Conservation (phyloP, 2,888 invertebrate species). For the Spodoptera exigua region DNA sequence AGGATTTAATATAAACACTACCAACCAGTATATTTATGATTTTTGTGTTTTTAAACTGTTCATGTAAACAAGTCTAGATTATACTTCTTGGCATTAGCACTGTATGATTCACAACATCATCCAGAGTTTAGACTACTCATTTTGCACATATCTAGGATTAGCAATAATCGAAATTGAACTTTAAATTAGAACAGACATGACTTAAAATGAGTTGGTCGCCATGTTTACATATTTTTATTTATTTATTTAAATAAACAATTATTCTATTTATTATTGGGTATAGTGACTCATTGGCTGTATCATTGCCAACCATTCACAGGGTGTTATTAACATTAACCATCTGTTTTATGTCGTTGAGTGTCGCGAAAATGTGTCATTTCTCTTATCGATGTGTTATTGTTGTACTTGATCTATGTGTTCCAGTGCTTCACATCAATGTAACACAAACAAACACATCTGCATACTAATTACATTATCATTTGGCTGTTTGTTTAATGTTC, state of each 20-base stretch:
- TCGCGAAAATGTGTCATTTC: not conserved
- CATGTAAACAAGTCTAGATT: too few species aligned
- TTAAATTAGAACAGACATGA: too few species aligned
- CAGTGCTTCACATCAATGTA: constrained; percentile 6
- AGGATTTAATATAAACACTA: too few species aligned
- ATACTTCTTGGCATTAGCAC: too few species aligned
- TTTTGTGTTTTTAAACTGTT: too few species aligned
- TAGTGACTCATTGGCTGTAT: constrained; percentile 13
- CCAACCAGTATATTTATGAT: too few species aligned
- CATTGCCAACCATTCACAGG: constrained; percentile 6
- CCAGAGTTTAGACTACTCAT: too few species aligned
- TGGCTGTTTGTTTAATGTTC: constrained; percentile 41
- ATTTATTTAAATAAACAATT: constrained; percentile 7
- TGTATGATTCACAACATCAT: too few species aligned
- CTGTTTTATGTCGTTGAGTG: not conserved
- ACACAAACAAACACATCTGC: constrained; percentile 28
- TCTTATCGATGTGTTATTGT: constrained; percentile 4
- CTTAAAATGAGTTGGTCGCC: not conserved
- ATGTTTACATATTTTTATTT: constrained; percentile 10
- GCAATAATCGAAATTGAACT: not conserved
- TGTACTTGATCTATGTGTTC: not conserved
- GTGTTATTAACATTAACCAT: constrained; percentile 9
- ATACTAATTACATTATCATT: constrained; percentile 49
- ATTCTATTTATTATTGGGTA: not conserved
- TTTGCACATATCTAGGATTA: too few species aligned